Evolutionary conservation across 1,140 invertebrate genomes (phyloP).

Genomic region (Eubasilissa regina): DNA sequence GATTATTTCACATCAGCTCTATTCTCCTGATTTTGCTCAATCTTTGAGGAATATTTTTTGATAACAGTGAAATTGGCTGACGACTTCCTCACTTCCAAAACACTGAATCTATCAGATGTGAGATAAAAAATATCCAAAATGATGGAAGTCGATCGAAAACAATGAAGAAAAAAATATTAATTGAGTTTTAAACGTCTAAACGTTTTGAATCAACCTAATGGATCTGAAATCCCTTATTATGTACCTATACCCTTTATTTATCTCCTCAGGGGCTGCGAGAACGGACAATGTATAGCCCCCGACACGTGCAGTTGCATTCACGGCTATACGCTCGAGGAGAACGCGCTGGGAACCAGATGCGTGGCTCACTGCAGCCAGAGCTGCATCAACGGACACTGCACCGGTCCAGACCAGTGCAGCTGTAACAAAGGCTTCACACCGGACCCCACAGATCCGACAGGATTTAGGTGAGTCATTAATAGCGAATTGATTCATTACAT

Average conservation of each 20-base stretch:
- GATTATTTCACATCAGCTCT: too few relatives aligned
- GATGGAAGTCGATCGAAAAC: too few relatives aligned
- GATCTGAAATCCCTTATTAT: not conserved
- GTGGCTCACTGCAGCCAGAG: constrained; percentile 67
- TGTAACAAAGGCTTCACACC: constrained; percentile 70
- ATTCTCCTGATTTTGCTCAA: too few relatives aligned
- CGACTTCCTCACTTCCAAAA: too few relatives aligned
- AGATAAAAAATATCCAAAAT: too few relatives aligned
- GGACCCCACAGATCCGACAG: constrained; percentile 66
- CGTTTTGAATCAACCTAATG: too few relatives aligned
- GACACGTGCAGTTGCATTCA: constrained; percentile 70
- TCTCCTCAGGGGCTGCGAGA: constrained; percentile 67
- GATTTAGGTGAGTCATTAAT: constrained; percentile 62
- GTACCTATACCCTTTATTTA: not conserved
- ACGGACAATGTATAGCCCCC: constrained; percentile 73
- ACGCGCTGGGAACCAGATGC: constrained; percentile 62
- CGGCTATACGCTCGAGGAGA: constrained; percentile 62
- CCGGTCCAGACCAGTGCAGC: constrained; percentile 69
- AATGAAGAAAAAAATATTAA: too few relatives aligned
- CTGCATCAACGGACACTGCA: constrained; percentile 73
- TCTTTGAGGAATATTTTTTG: too few relatives aligned
- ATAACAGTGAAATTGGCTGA: too few relatives aligned
- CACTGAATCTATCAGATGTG: too few relatives aligned
- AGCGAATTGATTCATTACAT: too few relatives aligned
- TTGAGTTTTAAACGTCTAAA: too few relatives aligned